Evolutionary conservation across 2,797 vertebrate species (phyloP), one percentile per base, ranked within the genome.

Genomic region (Chloroceryle amazona): DNA sequence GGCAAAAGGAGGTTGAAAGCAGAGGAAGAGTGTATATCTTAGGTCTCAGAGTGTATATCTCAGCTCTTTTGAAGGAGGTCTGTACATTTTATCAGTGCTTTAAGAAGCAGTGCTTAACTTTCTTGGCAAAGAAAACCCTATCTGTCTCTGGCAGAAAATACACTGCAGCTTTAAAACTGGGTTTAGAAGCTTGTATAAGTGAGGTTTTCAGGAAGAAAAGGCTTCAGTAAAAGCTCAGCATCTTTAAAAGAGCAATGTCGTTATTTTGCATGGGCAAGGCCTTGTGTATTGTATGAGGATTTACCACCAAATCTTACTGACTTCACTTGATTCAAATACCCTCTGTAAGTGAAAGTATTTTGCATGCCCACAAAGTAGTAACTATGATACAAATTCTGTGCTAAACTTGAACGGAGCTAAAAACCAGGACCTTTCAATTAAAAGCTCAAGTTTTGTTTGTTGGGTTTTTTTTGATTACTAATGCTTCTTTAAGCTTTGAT

Each of bases 381-480:
- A 7, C 51, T 61, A 9, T 0, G 0, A 65, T 9, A 73, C 28
- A 84, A 52, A 23, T 8, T 18, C 11, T 1, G 3, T 3, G n/a
- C 57, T 83, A 14, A 81, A 78, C 23, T 20, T 41, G 1, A 58
- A 55, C 7, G 68, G 18, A 66, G 31, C 42, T 73, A 58, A 87
- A 89, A 2, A 4, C 2, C 5, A 42, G 3, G 5, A 57, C 4
- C 13, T 74, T 11, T 26, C 28, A 63, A 26, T 14, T 23, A 73
- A 87, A 73, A 82, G 3, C 9, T 55, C 17, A 2, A 1, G 8
- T 16, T 12, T 10, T 37, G 3, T 54, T 9, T 39, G 39, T 39
- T 39, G 39, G 37, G 39, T 15, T 35, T 4, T 52, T 10, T 14
- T 7, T 21, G 8, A 12, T 8, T 51, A 22, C 28, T 79, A 6